Conservation (phyloP, 2,113 vertebrate species). For the Polypterus senegalus region DNA sequence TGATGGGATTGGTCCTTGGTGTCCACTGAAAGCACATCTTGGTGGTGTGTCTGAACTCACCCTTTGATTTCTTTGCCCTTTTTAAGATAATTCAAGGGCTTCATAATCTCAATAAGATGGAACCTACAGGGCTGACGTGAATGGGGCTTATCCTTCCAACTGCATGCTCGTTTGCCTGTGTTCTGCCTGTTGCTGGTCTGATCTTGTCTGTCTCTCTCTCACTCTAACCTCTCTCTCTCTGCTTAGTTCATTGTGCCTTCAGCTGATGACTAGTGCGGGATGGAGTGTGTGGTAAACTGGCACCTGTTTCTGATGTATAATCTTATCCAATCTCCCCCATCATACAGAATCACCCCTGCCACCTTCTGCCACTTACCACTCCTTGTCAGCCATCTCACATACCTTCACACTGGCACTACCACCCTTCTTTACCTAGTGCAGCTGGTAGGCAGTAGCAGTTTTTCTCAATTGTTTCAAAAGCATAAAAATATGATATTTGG, state of each 20-base stretch:
- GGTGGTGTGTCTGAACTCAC: too few species aligned
- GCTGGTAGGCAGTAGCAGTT: conserved; percentile 3
- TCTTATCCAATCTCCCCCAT: neutral
- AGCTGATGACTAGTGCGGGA: conserved; percentile 31
- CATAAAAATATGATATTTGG: conserved; percentile 6
- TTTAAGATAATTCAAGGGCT: too few species aligned
- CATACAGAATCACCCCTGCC: conserved; percentile 6
- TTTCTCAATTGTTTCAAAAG: fast-evolving
- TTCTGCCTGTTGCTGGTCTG: too few species aligned
- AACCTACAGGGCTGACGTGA: too few species aligned
- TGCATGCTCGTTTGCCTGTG: too few species aligned
- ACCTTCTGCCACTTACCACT: conserved; percentile 19
- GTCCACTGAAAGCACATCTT: too few species aligned
- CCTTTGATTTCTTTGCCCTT: too few species aligned
- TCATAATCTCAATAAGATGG: too few species aligned
- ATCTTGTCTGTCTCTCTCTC: too few species aligned
- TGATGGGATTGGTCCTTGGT: too few species aligned
- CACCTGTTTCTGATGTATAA: conserved; percentile 25
- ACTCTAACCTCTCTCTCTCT: conserved; percentile 51
- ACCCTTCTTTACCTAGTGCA: conserved; percentile 25
- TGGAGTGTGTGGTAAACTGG: conserved; percentile 56
- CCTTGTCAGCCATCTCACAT: conserved; percentile 55
- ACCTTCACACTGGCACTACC: conserved; percentile 55
- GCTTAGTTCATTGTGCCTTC: conserved; percentile 41
- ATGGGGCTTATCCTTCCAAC: too few species aligned